These are phyloP conservation scores for Oscheius onirici DNA, from an alignment of 2,888 invertebrate genomes.

Conservation along the genomic window DNA sequence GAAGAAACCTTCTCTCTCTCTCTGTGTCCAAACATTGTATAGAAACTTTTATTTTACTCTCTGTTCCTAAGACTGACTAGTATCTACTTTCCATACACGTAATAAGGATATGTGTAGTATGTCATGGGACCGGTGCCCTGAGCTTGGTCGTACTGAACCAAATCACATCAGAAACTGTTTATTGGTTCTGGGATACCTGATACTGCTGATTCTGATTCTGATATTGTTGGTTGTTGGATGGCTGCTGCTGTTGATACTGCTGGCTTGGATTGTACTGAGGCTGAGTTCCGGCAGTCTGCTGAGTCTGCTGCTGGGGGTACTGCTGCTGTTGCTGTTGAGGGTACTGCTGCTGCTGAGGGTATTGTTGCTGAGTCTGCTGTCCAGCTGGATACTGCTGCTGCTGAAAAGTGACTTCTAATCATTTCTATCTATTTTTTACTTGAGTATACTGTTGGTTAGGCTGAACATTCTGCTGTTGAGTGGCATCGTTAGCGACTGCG, in stretches of 20 bases:
- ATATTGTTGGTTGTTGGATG: neutral
- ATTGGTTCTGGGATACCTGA: conserved; percentile 18
- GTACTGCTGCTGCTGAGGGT: conserved; percentile 21
- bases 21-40: neutral
- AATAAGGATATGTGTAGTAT: conserved; percentile 40
- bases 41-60: conserved; percentile 12
- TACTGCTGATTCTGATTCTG: conserved; percentile 34
- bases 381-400: conserved; percentile 22
- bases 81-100: conserved; percentile 45
- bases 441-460: conserved; percentile 21
- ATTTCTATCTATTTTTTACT: neutral
- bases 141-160: conserved; percentile 6
- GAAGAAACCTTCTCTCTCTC: neutral
- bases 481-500: conserved; percentile 7
- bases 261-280: neutral
- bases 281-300: neutral
- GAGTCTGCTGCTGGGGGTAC: conserved; percentile 5
- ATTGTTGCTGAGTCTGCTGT: conserved; percentile 3
- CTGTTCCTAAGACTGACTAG: neutral
- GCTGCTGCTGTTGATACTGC: neutral
- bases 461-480: neutral
- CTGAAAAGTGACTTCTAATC: neutral
- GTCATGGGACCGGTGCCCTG: conserved; percentile 39
- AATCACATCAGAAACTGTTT: neutral
- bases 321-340: conserved; percentile 5